A percentile compares a stretch with the other conserved stretches of the same genome.
These are phyloP conservation scores for Potamilus streckersoni DNA, from an alignment of 1,140 invertebrate species.

Conservation along the genomic window DNA sequence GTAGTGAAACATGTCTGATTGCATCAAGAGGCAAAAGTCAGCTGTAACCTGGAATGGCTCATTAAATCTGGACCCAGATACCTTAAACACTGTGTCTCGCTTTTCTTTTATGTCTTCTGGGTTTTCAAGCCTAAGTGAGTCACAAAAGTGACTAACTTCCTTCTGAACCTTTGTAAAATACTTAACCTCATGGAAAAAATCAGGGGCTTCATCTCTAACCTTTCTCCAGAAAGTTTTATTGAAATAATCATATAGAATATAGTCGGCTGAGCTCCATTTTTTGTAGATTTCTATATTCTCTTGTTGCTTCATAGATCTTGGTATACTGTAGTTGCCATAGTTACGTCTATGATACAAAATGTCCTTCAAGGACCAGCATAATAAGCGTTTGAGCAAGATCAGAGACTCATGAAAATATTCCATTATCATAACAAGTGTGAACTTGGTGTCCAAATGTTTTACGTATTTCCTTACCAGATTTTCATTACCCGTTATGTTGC, in stretches of 20 bases:
- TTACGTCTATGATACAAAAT: slow-evolving; percentile 42
- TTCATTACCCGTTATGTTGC: slow-evolving; percentile 29
- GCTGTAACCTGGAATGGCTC: too few relatives aligned
- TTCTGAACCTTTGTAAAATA: slow-evolving; percentile 35
- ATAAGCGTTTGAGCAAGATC: slow-evolving; percentile 68
- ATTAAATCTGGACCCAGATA: too few relatives aligned
- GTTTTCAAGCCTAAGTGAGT: too few relatives aligned
- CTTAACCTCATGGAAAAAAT: slow-evolving; percentile 44
- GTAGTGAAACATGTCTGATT: too few relatives aligned
- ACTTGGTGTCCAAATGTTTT: slow-evolving; percentile 46
- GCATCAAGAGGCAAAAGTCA: too few relatives aligned
- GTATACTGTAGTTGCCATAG: slow-evolving; percentile 29
- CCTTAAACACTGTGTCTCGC: too few relatives aligned
- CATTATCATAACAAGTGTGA: slow-evolving; percentile 71
- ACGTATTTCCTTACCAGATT: slow-evolving; percentile 35
- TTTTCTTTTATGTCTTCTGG: too few relatives aligned
- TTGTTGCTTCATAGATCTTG: background rate
- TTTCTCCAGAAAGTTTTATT: slow-evolving; percentile 53
- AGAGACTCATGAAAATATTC: slow-evolving; percentile 72
- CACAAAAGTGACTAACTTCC: slow-evolving; percentile 34
- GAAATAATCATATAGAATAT: slow-evolving; percentile 48
- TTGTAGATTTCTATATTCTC: slow-evolving; percentile 32
- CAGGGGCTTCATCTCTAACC: slow-evolving; percentile 28
- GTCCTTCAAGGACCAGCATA: slow-evolving; percentile 68
- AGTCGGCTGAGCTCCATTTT: slow-evolving; percentile 46